A percentile compares a stretch with the other conserved stretches of the same genome.
phyloP scores from a whole-genome alignment of 23 tunicate genomes.

The Aplidium turbinatum region DNA sequence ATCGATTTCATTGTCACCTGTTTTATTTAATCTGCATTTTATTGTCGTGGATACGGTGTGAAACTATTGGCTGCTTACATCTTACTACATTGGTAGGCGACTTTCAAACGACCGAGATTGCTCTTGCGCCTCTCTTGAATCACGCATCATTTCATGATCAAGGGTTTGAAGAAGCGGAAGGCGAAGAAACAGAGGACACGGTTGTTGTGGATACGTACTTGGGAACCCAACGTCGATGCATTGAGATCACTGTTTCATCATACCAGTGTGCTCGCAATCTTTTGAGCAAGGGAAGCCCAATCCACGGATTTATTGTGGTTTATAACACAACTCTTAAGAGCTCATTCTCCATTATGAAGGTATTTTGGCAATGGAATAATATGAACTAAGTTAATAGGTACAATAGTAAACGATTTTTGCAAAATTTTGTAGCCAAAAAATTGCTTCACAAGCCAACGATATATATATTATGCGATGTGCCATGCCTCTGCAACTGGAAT shows the following conservation, averaged over 20 bases:
- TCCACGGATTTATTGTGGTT: constrained; percentile 84
- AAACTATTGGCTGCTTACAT: too few species aligned
- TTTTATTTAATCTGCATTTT: too few species aligned
- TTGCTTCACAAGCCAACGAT: too few species aligned
- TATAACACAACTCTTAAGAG: constrained; percentile 59
- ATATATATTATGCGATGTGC: too few species aligned
- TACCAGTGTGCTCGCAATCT: constrained; percentile 78
- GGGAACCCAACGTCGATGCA: constrained; percentile 63
- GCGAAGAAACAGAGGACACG: constrained; percentile 63
- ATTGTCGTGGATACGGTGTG: too few species aligned
- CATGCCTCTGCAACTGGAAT: too few species aligned
- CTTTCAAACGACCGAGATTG: constrained; percentile 54
- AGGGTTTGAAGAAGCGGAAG: constrained; percentile 24
- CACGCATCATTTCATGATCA: constrained; percentile 67
- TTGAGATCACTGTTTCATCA: constrained; percentile 75
- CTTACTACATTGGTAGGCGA: constrained; percentile 75
- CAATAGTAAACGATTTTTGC: not conserved
- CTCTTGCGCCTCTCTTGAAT: constrained; percentile 77
- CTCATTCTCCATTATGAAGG: constrained; percentile 80
- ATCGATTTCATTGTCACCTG: too few species aligned
- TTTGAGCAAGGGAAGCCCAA: constrained; percentile 58
- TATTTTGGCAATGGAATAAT: constrained; percentile 13
- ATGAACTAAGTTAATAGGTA: not conserved
- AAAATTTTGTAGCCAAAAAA: too few species aligned
- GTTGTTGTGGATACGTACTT: constrained; percentile 72